These are phyloP conservation scores for Achroia grisella DNA, from an alignment of 1,140 invertebrate genomes.

Conservation along the genomic window DNA sequence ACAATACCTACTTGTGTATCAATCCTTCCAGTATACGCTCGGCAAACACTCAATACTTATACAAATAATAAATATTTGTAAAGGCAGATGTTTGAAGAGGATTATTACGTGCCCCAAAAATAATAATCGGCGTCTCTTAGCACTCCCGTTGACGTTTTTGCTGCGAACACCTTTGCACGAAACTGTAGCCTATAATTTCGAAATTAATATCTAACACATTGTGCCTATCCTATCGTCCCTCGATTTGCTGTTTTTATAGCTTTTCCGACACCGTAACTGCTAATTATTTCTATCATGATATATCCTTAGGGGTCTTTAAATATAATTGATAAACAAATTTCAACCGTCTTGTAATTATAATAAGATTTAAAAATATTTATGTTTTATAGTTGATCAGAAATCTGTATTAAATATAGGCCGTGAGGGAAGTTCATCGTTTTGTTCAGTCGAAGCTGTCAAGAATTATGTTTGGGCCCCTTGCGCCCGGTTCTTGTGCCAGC, in stretches of 20 bases:
- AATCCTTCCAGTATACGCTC: not conserved
- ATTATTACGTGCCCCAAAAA: slow-evolving; percentile 48
- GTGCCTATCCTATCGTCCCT: slow-evolving; percentile 49
- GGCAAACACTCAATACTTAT: slow-evolving; percentile 18
- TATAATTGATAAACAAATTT: slow-evolving; percentile 12
- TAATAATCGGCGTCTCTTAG: slow-evolving; percentile 62
- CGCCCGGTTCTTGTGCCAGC: not conserved
- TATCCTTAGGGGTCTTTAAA: slow-evolving; percentile 18
- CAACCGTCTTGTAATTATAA: slow-evolving; percentile 1
- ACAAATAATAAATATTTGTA: slow-evolving; percentile 66
- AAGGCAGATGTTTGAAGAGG: slow-evolving; percentile 59
- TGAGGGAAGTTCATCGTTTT: not conserved
- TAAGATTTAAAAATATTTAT: not conserved
- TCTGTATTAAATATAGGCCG: slow-evolving; percentile 1
- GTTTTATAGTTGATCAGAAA: not conserved
- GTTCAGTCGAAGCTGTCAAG: too few species aligned
- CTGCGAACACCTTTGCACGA: slow-evolving; percentile 47
- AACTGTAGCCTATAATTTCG: slow-evolving; percentile 57
- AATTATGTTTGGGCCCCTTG: too few species aligned
- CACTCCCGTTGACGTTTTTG: slow-evolving; percentile 65
- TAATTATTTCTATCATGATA: slow-evolving; percentile 39
- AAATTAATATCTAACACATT: slow-evolving; percentile 72
- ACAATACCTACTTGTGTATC: too few species aligned
- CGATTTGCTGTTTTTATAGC: slow-evolving; percentile 42
- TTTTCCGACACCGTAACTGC: slow-evolving; percentile 39